A percentile compares a stretch with the other conserved stretches of the same genome.
phyloP scores from a whole-genome alignment of 1,140 invertebrate genomes.

The Brachionus angularis region DNA sequence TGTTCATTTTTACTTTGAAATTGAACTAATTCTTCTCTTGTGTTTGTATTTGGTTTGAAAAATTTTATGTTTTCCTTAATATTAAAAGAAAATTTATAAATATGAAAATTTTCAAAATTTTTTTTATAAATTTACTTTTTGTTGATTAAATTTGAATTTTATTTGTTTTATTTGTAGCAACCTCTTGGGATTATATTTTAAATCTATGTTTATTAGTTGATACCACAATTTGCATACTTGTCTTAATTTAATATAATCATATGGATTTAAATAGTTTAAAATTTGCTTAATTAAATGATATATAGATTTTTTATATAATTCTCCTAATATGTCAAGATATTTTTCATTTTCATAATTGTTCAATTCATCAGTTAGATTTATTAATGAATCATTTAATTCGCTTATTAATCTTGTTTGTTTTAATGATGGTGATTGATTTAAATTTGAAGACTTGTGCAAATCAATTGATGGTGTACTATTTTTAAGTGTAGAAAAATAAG shows the following conservation, averaged over 20 bases:
- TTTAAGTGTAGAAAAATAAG: slow-evolving; percentile 6
- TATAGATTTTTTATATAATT: neutral
- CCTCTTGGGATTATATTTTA: neutral
- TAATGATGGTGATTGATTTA: neutral
- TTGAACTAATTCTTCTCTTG: neutral
- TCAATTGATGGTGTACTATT: neutral
- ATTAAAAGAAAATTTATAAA: neutral
- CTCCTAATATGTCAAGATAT: neutral
- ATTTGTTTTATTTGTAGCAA: neutral
- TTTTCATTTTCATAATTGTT: neutral
- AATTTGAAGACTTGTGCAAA: too few species aligned
- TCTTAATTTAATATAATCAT: neutral
- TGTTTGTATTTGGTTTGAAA: neutral
- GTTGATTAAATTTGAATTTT: neutral
- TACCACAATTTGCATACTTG: slow-evolving; percentile 13
- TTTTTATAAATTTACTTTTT: slow-evolving; percentile 14
- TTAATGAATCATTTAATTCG: neutral
- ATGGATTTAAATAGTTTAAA: neutral
- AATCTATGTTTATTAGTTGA: neutral
- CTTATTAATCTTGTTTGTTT: neutral
- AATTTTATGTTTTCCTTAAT: slow-evolving; percentile 18
- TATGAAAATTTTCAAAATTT: neutral
- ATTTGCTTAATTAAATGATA: slow-evolving; percentile 7
- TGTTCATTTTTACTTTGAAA: neutral
- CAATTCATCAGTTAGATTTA: neutral